A percentile compares a stretch with the other conserved stretches of the same genome.
Conservation (phyloP, 2,113 vertebrate genomes). For the Enhydra lutris region DNA sequence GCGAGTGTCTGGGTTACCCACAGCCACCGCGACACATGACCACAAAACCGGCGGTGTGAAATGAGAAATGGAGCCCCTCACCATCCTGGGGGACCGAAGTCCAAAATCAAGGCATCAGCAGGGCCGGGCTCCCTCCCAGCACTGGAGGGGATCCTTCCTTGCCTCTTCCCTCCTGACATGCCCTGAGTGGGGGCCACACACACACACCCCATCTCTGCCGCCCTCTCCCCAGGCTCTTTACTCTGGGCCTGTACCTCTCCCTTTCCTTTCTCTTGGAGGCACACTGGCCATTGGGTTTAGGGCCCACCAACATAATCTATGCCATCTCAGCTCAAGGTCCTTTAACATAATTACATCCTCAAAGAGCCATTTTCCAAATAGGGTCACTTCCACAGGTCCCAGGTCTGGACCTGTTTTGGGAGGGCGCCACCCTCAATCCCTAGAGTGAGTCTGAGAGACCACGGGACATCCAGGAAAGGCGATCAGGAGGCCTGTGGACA, state of each 20-base stretch:
- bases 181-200: neutral
- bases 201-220: neutral
- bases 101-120: neutral
- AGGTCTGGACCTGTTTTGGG: too few relatives aligned
- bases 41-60: neutral
- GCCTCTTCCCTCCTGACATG: neutral
- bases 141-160: too few relatives aligned
- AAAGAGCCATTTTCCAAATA: neutral
- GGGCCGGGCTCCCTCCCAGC: neutral
- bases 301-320: neutral
- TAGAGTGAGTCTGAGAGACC: neutral
- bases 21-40: rapidly evolving
- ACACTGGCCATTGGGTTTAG: neutral
- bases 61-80: neutral
- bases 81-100: rapidly evolving
- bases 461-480: neutral
- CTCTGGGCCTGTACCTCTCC: neutral
- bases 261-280: neutral
- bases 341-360: neutral
- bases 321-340: neutral
- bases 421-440: neutral
- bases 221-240: neutral
- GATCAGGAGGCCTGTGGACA: neutral
- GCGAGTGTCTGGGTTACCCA: neutral
- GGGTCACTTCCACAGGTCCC: neutral